Conservation (phyloP, 2,113 vertebrate genomes). For the Salvator merianae region DNA sequence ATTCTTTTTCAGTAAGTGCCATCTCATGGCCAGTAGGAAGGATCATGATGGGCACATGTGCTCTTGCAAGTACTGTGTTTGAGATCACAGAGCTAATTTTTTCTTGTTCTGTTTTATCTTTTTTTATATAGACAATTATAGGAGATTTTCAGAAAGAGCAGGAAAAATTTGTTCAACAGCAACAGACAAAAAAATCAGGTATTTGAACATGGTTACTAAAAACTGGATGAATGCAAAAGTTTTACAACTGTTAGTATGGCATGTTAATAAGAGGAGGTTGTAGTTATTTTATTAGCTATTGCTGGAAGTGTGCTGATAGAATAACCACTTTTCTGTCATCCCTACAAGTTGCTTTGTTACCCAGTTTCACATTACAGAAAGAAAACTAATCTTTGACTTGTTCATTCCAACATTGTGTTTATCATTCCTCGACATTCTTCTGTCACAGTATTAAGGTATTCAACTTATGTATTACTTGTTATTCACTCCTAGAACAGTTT, state of each 20-base stretch:
- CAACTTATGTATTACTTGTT: neutral
- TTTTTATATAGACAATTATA: conserved; percentile 87
- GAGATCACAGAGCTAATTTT: neutral
- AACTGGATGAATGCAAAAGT: neutral
- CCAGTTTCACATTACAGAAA: too few species aligned
- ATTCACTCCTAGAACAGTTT: too few species aligned
- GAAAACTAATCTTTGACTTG: conserved; percentile 19
- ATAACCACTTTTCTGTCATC: conserved; percentile 1
- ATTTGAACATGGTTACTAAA: conserved; percentile 24
- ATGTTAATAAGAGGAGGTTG: neutral
- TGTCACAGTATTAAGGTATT: neutral
- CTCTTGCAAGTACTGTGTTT: neutral
- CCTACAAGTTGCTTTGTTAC: neutral
- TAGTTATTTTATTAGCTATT: conserved; percentile 11
- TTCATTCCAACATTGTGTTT: neutral
- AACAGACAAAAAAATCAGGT: conserved; percentile 94
- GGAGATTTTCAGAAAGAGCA: conserved; percentile 99
- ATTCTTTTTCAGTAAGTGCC: too few species aligned
- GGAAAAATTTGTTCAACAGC: conserved; percentile 95
- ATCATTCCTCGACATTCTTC: neutral
- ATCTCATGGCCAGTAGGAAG: too few species aligned
- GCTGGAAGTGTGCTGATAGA: neutral
- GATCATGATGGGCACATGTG: neutral
- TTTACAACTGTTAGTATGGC: neutral
- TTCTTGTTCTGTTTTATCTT: neutral